phyloP scores from a whole-genome alignment of 64 coral and sea anemone species.

The Orbicella faveolata region DNA sequence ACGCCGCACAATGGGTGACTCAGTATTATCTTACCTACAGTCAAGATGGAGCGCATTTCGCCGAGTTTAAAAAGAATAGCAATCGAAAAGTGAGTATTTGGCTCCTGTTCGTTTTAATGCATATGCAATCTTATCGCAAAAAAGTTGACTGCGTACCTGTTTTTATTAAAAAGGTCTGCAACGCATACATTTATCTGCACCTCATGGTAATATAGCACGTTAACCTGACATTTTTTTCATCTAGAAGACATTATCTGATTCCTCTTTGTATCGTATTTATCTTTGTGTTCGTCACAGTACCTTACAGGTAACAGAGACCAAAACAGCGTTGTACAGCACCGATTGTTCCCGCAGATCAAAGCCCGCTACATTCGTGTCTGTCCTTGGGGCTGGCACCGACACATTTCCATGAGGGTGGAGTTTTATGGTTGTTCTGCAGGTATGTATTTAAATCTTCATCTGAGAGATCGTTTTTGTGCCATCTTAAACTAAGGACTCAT shows the following conservation, averaged over 20 bases:
- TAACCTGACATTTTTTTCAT: neutral
- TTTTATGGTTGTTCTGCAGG: conserved; percentile 61
- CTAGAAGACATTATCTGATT: neutral
- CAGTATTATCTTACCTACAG: conserved; percentile 45
- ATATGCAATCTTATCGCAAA: too few relatives aligned
- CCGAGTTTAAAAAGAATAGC: conserved; percentile 40
- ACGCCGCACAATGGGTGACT: conserved; percentile 51
- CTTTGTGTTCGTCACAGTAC: conserved; percentile 10
- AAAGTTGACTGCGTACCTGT: too few relatives aligned
- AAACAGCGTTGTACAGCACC: conserved; percentile 34
- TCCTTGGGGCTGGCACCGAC: conserved; percentile 43
- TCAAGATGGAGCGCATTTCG: conserved; percentile 44
- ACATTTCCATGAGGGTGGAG: conserved; percentile 58
- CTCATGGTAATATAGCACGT: too few relatives aligned
- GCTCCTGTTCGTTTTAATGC: too few relatives aligned
- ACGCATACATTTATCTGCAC: too few relatives aligned
- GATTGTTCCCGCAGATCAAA: conserved; percentile 48
- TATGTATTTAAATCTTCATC: neutral
- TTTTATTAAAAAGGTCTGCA: too few relatives aligned
- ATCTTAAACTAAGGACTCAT: neutral
- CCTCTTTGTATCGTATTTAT: neutral
- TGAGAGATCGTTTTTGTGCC: neutral
- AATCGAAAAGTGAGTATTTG: conserved; percentile 35
- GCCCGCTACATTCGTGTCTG: conserved; percentile 40
- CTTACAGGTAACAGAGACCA: conserved; percentile 46